Percentiles rank a stretch among this genome's conserved stretches.
Conservation (phyloP, 2,797 vertebrate genomes). For the Notamacropus eugenii region DNA sequence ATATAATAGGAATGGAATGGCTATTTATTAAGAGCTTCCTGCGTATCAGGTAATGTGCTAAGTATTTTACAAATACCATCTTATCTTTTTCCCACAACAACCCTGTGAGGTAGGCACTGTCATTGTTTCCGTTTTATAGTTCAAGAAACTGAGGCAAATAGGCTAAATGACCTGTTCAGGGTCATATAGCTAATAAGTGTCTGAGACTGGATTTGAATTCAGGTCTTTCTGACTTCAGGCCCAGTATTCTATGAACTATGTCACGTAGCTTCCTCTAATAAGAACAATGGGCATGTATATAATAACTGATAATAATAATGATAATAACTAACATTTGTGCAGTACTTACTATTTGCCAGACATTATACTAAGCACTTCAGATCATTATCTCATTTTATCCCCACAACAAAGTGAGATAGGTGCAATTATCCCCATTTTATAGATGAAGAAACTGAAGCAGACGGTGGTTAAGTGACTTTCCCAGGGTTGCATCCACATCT, state of each 20-base stretch:
- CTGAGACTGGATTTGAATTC: background rate
- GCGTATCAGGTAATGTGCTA: background rate
- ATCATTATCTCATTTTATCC: background rate
- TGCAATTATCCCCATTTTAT: background rate
- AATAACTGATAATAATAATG: background rate
- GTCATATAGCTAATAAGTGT: background rate
- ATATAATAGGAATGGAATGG: background rate
- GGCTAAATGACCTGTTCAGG: background rate
- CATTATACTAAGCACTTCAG: background rate
- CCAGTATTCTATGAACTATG: background rate
- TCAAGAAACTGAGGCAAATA: background rate
- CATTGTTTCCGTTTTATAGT: background rate
- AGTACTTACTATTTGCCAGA: background rate
- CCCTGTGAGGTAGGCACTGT: background rate
- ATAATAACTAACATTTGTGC: background rate
- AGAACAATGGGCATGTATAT: background rate
- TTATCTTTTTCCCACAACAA: background rate
- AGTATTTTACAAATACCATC: background rate
- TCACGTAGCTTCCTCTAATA: background rate
- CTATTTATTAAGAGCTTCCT: background rate
- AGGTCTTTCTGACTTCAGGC: background rate
- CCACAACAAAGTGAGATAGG: background rate
- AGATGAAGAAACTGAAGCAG: background rate
- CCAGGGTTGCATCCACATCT: background rate
- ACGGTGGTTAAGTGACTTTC: background rate